Base-by-base conservation (phyloP, 2,888 invertebrate genomes). In the Rhyacophila evoluta region DNA sequence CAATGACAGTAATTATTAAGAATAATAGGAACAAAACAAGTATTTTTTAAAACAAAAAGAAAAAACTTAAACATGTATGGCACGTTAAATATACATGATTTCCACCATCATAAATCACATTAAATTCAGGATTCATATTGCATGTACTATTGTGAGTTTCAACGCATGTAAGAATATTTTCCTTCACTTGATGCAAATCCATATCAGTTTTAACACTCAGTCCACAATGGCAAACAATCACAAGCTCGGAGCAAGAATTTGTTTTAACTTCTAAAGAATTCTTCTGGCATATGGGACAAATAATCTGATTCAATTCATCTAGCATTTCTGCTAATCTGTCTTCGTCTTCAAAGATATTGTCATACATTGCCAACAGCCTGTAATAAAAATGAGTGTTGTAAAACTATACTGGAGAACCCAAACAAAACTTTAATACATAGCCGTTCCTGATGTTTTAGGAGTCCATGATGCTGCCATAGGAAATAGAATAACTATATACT, bases 281-380 rank as follows among this genome's bases (percentile, higher is more conserved):
- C 81, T 83, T 86, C 80, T 86, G 85, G 75, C 88, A 88, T 6
- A 87, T 82, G 1, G 88, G 88, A 82, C 88, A 88, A 38, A 87
- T 83, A 0, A 88, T 85, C 68, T 84, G 80, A 69, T 84, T 78
- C 68, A 84, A 78, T 19, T 84, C 83, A 4, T 83, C 81, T 6
- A 83, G 28, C 69, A 84, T 83, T 29, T 85, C 84, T 39, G 86
- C 86, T 0, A 83, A 83, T 12, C 82, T 74, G 12, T 83, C 82
- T 5, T 81, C 82, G 5, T 84, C 82, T 11, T 84, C 78, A 78
- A 85, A 82, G 69, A 85, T 84, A 19, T 84, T 83, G 77, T 87
- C 86, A 12, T 85, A 84, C 75, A 77, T 83, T 81, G 8, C 84
- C 79, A 80, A 86, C 79, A 79, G 81, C 85, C 74, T 86, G 85